Percentiles rank a stretch among this genome's conserved stretches.
phyloP scores from a whole-genome alignment of 2,797 vertebrate species.

The Phoxinus dragarum region DNA sequence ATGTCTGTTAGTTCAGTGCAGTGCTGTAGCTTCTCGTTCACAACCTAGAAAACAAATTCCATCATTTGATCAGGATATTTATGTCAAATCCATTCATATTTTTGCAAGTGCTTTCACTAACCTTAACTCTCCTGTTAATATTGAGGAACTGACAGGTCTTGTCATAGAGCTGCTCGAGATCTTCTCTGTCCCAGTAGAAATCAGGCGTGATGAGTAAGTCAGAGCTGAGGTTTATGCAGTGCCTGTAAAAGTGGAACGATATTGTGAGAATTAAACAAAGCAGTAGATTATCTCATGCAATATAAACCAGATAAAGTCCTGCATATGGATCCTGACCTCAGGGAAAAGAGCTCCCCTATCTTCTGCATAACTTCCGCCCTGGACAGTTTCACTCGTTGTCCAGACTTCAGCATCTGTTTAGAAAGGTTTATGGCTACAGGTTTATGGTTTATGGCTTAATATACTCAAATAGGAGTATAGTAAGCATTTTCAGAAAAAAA shows the following conservation, averaged over 20 bases:
- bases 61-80: background rate
- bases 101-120: conserved; percentile 59
- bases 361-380: conserved; percentile 98
- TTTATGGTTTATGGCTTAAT: no score
- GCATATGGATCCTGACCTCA: conserved; percentile 82
- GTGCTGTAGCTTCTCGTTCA: conserved; percentile 97
- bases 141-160: conserved; percentile 97
- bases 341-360: conserved; percentile 93
- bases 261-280: background rate
- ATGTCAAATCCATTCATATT: background rate
- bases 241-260: conserved; percentile 71
- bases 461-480: background rate
- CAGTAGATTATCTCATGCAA: background rate
- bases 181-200: conserved; percentile 99
- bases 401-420: conserved; percentile 88
- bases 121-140: conserved; percentile 96
- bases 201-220: conserved; percentile 97
- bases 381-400: conserved; percentile 89
- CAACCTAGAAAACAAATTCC: conserved; percentile 80
- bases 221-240: conserved; percentile 96
- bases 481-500: background rate
- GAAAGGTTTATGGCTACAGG: background rate
- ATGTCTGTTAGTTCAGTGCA: conserved; percentile 95
- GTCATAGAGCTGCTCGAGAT: conserved; percentile 95
- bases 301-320: background rate